Conservation (phyloP, 2,797 vertebrate genomes). For the Microctenopoma stevenorrisi region DNA sequence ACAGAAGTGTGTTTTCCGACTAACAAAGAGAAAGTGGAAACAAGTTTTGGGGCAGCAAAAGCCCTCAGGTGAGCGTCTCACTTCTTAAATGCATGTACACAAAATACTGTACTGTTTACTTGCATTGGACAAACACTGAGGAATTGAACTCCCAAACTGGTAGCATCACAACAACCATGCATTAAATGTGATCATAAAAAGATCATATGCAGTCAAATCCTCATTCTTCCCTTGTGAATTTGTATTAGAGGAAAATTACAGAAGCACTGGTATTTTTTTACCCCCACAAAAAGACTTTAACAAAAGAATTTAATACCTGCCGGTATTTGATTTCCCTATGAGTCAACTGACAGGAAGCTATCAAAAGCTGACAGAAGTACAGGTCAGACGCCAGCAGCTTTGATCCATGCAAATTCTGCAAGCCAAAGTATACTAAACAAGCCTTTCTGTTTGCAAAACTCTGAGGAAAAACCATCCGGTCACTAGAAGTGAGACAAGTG, state of each 20-base stretch:
- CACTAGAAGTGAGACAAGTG: background rate
- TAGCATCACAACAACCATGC: background rate
- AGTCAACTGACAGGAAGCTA: slow-evolving; percentile 12
- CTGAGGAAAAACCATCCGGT: background rate
- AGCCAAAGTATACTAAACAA: slow-evolving; percentile 27
- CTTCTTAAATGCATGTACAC: background rate
- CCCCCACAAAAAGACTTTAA: background rate
- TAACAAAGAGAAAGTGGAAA: slow-evolving; percentile 36
- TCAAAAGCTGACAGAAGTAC: slow-evolving; percentile 21
- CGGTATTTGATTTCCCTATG: background rate
- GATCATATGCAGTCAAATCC: background rate
- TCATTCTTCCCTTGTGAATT: background rate
- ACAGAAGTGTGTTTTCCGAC: slow-evolving; percentile 23
- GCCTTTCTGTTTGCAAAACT: slow-evolving; percentile 6
- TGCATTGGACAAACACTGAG: background rate
- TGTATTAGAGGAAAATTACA: background rate
- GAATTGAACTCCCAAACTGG: background rate
- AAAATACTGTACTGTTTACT: background rate
- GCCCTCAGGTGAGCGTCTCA: slow-evolving; percentile 19
- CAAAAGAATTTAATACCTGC: background rate
- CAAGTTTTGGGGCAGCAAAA: slow-evolving; percentile 6
- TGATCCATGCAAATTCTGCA: slow-evolving; percentile 4
- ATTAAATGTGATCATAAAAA: background rate
- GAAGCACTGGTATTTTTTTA: background rate
- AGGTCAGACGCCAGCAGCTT: background rate